Evolutionary conservation across 2,888 invertebrate species (phyloP).

Genomic region (Tethea ocularis): DNA sequence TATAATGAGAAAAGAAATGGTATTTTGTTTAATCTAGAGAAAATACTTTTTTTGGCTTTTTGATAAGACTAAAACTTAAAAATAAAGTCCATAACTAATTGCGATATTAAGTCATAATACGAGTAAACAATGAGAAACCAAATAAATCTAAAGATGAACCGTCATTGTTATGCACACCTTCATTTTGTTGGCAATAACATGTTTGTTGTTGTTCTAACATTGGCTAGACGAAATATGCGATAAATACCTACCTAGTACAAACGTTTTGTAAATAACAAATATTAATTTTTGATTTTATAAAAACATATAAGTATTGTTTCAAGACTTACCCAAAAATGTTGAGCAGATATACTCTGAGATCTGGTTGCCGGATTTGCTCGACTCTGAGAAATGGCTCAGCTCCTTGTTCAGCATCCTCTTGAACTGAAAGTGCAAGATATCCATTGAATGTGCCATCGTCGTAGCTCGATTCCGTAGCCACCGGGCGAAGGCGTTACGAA

Average conservation of each 20-base stretch:
- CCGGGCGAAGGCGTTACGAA: slow-evolving; percentile 62
- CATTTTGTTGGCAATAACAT: not conserved
- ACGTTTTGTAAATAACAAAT: too few species aligned
- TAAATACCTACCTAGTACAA: not conserved
- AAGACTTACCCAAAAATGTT: slow-evolving; percentile 97
- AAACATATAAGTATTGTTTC: too few species aligned
- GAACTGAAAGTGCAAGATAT: slow-evolving; percentile 90
- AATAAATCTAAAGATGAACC: not conserved
- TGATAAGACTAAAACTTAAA: too few species aligned
- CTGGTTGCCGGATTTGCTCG: slow-evolving; percentile 99
- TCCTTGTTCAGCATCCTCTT: slow-evolving; percentile 99
- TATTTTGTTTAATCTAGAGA: too few species aligned
- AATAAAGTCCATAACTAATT: not conserved
- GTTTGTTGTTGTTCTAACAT: not conserved
- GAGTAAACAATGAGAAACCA: too few species aligned
- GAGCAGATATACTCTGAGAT: slow-evolving; percentile 99
- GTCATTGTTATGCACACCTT: not conserved
- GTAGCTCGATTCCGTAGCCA: slow-evolving; percentile 68
- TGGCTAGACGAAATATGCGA: not conserved
- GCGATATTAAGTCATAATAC: not conserved
- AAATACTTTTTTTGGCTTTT: too few species aligned
- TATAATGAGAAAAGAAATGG: too few species aligned
- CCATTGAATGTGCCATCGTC: slow-evolving; percentile 74
- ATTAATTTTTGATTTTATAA: too few species aligned
- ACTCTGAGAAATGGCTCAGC: slow-evolving; percentile 99